Evolutionary conservation across 2,888 invertebrate species (phyloP), one percentile per base, ranked within the genome.

Genomic region (Pogonocherus hispidulus): DNA sequence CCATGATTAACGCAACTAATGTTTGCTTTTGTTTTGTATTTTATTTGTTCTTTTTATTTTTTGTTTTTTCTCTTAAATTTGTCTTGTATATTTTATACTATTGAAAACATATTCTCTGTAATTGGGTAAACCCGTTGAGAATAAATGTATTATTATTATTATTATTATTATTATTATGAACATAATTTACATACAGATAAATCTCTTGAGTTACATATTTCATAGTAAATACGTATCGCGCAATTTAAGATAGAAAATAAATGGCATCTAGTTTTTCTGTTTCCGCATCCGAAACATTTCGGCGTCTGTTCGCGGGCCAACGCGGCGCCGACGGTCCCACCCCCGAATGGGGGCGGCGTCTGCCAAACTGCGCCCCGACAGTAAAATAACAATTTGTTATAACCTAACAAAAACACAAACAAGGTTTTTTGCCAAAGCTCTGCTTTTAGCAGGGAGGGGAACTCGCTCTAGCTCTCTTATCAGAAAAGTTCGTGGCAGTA

Each of bases 361-460:
- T 63, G 49, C 35, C 62, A 18, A 32, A 64, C 67, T 60, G 76
- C 78, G 73, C 79, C 73, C 70, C 77, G 79, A 79, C 80, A 79
- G 78, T 79, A 77, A 80, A 83, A 83, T 83, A 83, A 83, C 82
- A 83, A 83, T 83, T 83, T 83, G 83, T 83, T 83, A 82, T 83
- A 82, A 82, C 80, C 77, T 71, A 69, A 73, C 77, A 78, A 78
- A 81, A 81, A 81, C 79, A 78, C 76, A 73, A 72, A 70, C 71
- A 75, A 73, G 56, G 70, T 80, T 79, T 79, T 78, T 76, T 71
- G 67, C 63, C 56, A 67, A 67, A 70, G 66, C 54, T 60, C 37
- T 55, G 64, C 64, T 71, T 60, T 67, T 63, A 66, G 57, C 49
- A 22, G 23, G 27, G 62, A 49, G 62, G 62, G 35, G 51, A 32